A percentile compares a stretch with the other conserved stretches of the same genome.
Evolutionary conservation across 1,140 invertebrate genomes (phyloP).

Genomic region (Heliconius hewitsoni): DNA sequence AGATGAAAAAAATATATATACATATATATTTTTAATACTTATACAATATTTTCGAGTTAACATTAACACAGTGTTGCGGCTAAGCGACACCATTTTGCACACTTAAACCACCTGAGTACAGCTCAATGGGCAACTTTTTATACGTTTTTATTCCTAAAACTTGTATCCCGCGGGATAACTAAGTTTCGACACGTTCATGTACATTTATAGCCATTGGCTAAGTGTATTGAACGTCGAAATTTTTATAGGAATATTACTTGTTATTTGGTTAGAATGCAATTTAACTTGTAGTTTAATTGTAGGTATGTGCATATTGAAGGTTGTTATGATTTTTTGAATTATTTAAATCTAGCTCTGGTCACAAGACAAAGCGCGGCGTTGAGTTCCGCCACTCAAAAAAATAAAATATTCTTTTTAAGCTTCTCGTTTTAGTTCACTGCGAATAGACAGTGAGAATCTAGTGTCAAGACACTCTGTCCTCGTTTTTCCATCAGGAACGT

Average conservation of each 20-base stretch:
- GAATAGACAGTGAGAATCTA: too few species aligned
- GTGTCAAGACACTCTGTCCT: too few species aligned
- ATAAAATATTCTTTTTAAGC: too few species aligned
- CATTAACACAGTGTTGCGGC: not conserved
- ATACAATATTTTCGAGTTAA: not conserved
- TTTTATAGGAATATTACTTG: not conserved
- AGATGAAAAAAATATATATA: too few species aligned
- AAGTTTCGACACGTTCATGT: slow-evolving; percentile 29
- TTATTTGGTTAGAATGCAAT: not conserved
- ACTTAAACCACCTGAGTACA: slow-evolving; percentile 21
- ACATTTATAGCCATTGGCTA: slow-evolving; percentile 27
- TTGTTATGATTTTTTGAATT: too few species aligned
- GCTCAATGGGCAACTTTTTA: slow-evolving; percentile 39
- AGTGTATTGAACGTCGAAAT: not conserved
- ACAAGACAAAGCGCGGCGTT: too few species aligned
- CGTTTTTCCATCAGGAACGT: too few species aligned
- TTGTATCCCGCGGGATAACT: slow-evolving; percentile 28
- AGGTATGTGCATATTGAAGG: too few species aligned
- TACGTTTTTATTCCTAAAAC: slow-evolving; percentile 28
- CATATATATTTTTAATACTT: not conserved
- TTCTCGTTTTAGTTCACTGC: too few species aligned
- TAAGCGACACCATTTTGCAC: slow-evolving; percentile 16
- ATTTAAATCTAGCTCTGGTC: too few species aligned
- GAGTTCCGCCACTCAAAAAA: too few species aligned
- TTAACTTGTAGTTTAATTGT: not conserved